Conservation (phyloP, 2,888 invertebrate genomes). For the Dasysyrphus tricinctus region DNA sequence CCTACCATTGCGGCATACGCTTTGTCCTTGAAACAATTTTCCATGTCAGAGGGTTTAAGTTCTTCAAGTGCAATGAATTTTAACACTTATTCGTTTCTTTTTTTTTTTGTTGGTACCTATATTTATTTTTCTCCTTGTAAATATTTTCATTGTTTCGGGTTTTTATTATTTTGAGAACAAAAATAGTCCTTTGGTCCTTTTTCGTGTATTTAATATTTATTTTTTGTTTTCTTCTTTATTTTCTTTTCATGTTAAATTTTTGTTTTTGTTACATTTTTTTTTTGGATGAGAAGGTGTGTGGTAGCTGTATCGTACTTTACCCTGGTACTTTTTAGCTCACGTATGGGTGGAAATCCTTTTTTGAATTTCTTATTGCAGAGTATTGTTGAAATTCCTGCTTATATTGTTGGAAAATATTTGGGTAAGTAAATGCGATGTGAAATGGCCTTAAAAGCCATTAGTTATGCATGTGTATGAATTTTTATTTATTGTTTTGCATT, state of each 20-base stretch:
- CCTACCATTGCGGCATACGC: constrained; percentile 53
- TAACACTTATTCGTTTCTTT: constrained; percentile 64
- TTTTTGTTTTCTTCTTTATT: constrained; percentile 32
- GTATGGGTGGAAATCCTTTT: constrained; percentile 87
- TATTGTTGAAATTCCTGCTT: constrained; percentile 87
- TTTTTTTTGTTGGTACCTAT: neutral
- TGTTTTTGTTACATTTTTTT: neutral
- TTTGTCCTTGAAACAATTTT: constrained; percentile 75
- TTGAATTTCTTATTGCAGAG: constrained; percentile 87
- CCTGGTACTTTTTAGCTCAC: constrained; percentile 85
- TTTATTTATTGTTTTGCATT: no score
- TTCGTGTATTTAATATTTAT: constrained; percentile 44
- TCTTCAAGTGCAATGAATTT: constrained; percentile 68
- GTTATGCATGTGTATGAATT: no score
- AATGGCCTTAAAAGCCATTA: neutral
- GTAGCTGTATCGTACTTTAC: constrained; percentile 85
- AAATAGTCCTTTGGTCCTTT: constrained; percentile 54
- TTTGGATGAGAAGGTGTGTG: constrained; percentile 83
- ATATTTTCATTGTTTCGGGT: constrained; percentile 23
- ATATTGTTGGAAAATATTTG: constrained; percentile 85
- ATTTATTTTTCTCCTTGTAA: constrained; percentile 24
- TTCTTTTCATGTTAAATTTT: constrained; percentile 57
- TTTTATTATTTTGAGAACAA: constrained; percentile 32
- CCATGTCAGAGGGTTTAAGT: constrained; percentile 71
- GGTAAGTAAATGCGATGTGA: constrained; percentile 78